phyloP scores from a whole-genome alignment of 2,888 invertebrate genomes.

The Aricia artaxerxes region DNA sequence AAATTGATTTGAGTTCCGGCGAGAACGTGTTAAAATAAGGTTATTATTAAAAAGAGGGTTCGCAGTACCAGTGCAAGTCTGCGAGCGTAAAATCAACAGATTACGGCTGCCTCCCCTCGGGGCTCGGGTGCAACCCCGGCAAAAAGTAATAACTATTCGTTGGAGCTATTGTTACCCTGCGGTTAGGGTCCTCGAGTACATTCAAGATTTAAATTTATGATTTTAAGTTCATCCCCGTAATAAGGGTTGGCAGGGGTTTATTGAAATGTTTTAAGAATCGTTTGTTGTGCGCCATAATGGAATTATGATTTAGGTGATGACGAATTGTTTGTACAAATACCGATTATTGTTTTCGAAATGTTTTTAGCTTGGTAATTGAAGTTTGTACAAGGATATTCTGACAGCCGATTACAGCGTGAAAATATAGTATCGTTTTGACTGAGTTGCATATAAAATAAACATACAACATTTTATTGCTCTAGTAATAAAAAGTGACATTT shows the following conservation, averaged over 20 bases:
- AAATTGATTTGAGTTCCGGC: conserved; percentile 58
- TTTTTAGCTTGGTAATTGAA: background rate
- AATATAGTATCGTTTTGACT: background rate
- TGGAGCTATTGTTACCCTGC: conserved; percentile 68
- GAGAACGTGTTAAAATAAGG: conserved; percentile 70
- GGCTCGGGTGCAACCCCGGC: conserved; percentile 56
- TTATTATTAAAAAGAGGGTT: conserved; percentile 73
- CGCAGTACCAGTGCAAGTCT: conserved; percentile 54
- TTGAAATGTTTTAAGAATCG: conserved; percentile 34
- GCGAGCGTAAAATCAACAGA: conserved; percentile 79
- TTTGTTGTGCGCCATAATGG: conserved; percentile 22
- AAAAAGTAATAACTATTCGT: conserved; percentile 68
- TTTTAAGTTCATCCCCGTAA: conserved; percentile 39
- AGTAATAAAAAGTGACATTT: background rate
- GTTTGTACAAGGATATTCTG: background rate
- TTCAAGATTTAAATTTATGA: conserved; percentile 42
- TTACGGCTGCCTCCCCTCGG: conserved; percentile 61
- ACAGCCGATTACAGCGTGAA: background rate
- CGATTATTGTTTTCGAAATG: background rate
- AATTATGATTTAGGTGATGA: conserved; percentile 23
- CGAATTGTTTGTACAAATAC: background rate
- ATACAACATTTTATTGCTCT: background rate
- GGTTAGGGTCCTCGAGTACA: conserved; percentile 67
- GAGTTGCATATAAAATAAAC: background rate
- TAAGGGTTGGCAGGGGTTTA: conserved; percentile 41